Conservation (phyloP, 2,888 invertebrate genomes). For the Erpobdella octoculata region DNA sequence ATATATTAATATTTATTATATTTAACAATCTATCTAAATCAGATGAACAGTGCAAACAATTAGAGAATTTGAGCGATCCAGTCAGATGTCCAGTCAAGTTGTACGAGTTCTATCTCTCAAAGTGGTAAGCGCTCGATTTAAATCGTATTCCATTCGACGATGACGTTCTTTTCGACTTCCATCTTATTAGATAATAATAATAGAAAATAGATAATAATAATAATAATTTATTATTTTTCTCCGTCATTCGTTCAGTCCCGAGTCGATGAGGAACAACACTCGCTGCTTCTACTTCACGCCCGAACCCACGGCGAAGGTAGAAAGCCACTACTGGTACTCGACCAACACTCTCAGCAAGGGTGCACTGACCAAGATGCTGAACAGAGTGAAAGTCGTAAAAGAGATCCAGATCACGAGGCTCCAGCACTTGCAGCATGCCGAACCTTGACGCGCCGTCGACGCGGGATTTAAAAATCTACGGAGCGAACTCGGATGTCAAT, state of each 20-base stretch:
- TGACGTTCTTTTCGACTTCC: not conserved
- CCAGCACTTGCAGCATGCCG: slow-evolving; percentile 28
- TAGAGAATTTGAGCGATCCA: slow-evolving; percentile 20
- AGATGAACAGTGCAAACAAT: slow-evolving; percentile 5
- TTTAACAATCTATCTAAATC: not conserved
- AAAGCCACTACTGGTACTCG: slow-evolving; percentile 25
- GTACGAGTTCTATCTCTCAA: slow-evolving; percentile 27
- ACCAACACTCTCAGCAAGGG: slow-evolving; percentile 10
- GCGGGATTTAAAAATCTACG: too few relatives aligned
- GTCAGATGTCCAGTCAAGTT: slow-evolving; percentile 25
- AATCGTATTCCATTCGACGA: not conserved
- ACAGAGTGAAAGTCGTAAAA: slow-evolving; percentile 21
- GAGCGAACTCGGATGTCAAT: too few relatives aligned
- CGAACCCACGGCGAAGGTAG: slow-evolving; percentile 4
- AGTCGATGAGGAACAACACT: not conserved
- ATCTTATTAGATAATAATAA: not conserved
- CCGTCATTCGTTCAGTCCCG: slow-evolving; percentile 24
- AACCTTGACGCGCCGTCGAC: too few relatives aligned
- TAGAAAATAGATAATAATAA: not conserved
- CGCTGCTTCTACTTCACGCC: slow-evolving; percentile 24
- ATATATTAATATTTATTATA: not conserved
- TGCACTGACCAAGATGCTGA: slow-evolving; percentile 26
- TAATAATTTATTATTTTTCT: not conserved
- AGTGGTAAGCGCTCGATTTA: slow-evolving; percentile 12
- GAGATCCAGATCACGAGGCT: slow-evolving; percentile 27